These are phyloP conservation scores for Triplophysa dalaica DNA, from an alignment of 2,113 vertebrate genomes.

Conservation along the genomic window DNA sequence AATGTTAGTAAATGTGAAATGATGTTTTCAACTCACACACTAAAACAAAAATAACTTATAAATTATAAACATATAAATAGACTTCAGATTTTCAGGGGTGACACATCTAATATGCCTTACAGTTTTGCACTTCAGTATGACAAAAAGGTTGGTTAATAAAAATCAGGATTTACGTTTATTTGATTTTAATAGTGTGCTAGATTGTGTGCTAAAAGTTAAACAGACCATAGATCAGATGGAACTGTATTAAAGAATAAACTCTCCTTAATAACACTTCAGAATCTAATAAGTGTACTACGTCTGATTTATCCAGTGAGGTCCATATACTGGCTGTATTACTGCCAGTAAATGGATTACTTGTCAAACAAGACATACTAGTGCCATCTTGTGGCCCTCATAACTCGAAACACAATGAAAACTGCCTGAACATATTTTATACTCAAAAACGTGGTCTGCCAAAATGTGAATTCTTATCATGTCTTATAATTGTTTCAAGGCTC, in stretches of 20 bases:
- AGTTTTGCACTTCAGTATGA: no score
- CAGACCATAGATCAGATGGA: neutral
- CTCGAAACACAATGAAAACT: slow-evolving; percentile 22
- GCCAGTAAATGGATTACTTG: neutral
- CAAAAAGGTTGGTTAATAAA: no score
- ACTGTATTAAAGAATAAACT: neutral
- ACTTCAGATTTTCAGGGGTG: no score
- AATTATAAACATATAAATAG: no score
- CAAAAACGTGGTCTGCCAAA: no score
- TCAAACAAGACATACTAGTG: slow-evolving; percentile 43
- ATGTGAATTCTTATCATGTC: neutral
- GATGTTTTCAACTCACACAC: no score
- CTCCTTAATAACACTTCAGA: neutral
- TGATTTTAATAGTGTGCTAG: neutral
- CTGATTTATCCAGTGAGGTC: neutral
- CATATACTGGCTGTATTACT: neutral
- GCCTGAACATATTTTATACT: neutral
- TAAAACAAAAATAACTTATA: no score
- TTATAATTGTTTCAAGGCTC: no score
- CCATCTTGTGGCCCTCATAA: slow-evolving; percentile 65
- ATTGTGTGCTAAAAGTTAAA: neutral
- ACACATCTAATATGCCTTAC: no score
- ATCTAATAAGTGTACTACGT: neutral
- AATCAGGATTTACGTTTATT: neutral
- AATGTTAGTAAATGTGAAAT: no score